These are phyloP conservation scores for Cylindroiulus punctatus DNA, from an alignment of 2,888 invertebrate genomes.

Conservation along the genomic window DNA sequence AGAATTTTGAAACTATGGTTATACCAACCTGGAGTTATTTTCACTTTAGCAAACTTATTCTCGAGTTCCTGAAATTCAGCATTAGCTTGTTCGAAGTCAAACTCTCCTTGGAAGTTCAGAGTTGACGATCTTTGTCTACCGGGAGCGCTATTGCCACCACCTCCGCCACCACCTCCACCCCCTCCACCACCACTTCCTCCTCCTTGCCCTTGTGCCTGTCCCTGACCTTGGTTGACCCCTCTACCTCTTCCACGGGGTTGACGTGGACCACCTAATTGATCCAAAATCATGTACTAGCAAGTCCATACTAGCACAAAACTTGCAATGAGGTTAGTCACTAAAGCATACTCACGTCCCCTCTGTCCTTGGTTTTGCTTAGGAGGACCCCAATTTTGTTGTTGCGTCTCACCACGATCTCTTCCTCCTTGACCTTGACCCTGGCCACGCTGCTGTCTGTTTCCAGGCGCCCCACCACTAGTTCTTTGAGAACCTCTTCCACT, in stretches of 20 bases:
- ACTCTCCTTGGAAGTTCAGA: slow-evolving; percentile 94
- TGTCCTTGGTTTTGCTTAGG: slow-evolving; percentile 12
- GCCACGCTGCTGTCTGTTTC: neutral
- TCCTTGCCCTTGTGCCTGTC: slow-evolving; percentile 53
- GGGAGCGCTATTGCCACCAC: slow-evolving; percentile 54
- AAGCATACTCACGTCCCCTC: slow-evolving; percentile 6
- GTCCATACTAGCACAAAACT: slow-evolving; percentile 37
- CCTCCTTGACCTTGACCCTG: neutral
- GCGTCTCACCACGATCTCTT: neutral
- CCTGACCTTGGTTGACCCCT: slow-evolving; percentile 50
- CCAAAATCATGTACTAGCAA: slow-evolving; percentile 58
- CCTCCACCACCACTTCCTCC: slow-evolving; percentile 48
- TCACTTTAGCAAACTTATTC: slow-evolving; percentile 83
- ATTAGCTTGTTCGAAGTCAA: slow-evolving; percentile 98
- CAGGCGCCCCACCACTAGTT: neutral
- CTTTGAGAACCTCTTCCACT: slow-evolving; percentile 12
- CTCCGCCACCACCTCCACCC: slow-evolving; percentile 55
- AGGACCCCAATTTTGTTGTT: neutral
- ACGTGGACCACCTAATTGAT: slow-evolving; percentile 58
- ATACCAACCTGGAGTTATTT: slow-evolving; percentile 68
- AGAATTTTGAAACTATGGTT: slow-evolving; percentile 66
- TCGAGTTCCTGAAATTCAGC: slow-evolving; percentile 93
- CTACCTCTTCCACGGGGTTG: slow-evolving; percentile 55
- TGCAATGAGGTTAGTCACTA: neutral
- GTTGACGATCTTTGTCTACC: slow-evolving; percentile 68